Evolutionary conservation across 2,888 invertebrate species (phyloP).

Genomic region (Drosophila leonis): DNA sequence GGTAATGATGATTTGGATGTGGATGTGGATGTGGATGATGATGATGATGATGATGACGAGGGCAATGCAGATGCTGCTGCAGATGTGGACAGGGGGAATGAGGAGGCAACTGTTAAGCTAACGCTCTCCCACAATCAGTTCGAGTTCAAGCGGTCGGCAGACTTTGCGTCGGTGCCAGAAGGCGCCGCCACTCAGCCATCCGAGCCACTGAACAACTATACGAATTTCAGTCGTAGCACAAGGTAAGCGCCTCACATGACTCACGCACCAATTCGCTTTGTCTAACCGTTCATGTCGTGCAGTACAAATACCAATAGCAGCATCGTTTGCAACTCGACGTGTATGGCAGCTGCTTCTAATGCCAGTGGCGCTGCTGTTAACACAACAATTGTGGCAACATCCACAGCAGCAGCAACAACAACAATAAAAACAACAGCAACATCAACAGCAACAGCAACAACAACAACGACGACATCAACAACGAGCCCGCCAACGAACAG

Average conservation of each 20-base stretch:
- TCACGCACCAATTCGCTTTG: neutral
- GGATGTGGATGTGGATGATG: neutral
- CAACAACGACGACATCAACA: slow-evolving; percentile 14
- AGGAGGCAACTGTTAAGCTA: slow-evolving; percentile 14
- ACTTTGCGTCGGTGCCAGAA: slow-evolving; percentile 44
- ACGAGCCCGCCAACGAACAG: slow-evolving; percentile 31
- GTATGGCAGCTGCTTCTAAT: slow-evolving; percentile 8
- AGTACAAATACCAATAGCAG: slow-evolving; percentile 56
- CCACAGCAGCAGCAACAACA: neutral
- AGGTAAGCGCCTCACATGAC: slow-evolving; percentile 38
- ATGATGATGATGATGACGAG: neutral
- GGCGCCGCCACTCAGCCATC: neutral
- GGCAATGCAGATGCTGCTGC: neutral
- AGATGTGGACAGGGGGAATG: slow-evolving; percentile 6
- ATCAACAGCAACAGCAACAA: neutral
- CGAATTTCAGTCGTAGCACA: slow-evolving; percentile 70
- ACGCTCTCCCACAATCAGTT: slow-evolving; percentile 47
- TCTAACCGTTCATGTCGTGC: neutral
- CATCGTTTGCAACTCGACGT: slow-evolving; percentile 30
- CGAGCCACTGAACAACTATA: slow-evolving; percentile 68
- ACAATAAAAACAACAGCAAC: neutral
- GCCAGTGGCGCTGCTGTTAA: neutral
- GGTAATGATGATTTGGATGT: too few relatives aligned
- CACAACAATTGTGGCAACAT: slow-evolving; percentile 11
- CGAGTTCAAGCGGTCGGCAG: slow-evolving; percentile 68